phyloP scores from a whole-genome alignment of 2,888 invertebrate genomes.

The Priocnemis perturbator region DNA sequence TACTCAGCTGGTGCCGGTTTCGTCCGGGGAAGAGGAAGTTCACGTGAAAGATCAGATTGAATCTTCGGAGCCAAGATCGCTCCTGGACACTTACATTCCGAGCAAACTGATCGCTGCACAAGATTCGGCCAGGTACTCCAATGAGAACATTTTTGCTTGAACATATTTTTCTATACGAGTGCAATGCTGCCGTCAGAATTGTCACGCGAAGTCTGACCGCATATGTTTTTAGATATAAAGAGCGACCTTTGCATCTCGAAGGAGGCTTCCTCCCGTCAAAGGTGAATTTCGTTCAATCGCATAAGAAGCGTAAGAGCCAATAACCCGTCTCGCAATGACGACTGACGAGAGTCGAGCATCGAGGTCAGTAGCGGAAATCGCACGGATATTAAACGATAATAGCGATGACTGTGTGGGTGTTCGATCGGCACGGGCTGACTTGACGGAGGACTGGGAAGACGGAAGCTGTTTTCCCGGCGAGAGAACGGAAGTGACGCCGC shows the following conservation, averaged over 20 bases:
- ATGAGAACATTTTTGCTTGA: background rate
- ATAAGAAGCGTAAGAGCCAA: conserved; percentile 65
- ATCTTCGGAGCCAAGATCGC: conserved; percentile 72
- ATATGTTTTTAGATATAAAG: conserved; percentile 66
- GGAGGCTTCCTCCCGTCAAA: conserved; percentile 72
- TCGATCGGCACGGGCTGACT: no score
- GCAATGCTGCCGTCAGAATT: background rate
- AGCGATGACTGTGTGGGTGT: no score
- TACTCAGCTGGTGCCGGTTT: conserved; percentile 51
- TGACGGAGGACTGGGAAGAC: background rate
- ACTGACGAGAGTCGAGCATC: conserved; percentile 30
- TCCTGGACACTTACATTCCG: conserved; percentile 77
- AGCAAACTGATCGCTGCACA: conserved; percentile 70
- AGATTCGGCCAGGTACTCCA: conserved; percentile 64
- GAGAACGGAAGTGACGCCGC: conserved; percentile 27
- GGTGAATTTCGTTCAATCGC: conserved; percentile 63
- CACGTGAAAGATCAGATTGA: conserved; percentile 55
- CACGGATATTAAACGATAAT: no score
- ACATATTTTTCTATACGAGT: background rate
- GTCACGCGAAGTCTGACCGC: background rate
- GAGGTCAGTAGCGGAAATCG: no score
- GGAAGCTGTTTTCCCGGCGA: background rate
- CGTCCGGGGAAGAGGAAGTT: conserved; percentile 50
- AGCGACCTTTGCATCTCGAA: conserved; percentile 70
- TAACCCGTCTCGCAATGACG: conserved; percentile 31